Conservation (phyloP, 2,113 vertebrate genomes). For the Mesoclemmys tuberculata region DNA sequence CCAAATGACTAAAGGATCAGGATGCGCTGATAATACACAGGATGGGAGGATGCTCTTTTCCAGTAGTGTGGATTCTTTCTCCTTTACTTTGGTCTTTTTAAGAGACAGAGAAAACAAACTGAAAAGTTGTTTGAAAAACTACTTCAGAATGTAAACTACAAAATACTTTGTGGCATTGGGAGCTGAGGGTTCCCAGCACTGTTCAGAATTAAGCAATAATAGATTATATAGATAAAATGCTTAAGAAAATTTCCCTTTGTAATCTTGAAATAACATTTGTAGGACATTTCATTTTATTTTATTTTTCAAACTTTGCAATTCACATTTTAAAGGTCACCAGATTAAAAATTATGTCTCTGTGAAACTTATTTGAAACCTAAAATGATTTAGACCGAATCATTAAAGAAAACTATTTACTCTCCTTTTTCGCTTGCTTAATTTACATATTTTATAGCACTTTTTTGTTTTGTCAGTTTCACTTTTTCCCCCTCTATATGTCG, state of each 20-base stretch:
- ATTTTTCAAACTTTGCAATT: not conserved
- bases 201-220: not conserved
- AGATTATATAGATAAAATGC: not conserved
- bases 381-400: not conserved
- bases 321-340: not conserved
- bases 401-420: not conserved
- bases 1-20: not conserved
- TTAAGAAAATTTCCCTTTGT: not conserved
- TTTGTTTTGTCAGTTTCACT: not conserved
- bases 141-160: not conserved
- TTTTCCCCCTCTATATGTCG: not conserved
- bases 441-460: not conserved
- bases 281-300: not conserved
- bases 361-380: not conserved
- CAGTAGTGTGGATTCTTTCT: not conserved
- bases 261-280: not conserved
- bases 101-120: not conserved
- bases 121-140: not conserved
- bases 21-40: not conserved
- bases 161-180: not conserved
- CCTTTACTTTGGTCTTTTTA: not conserved
- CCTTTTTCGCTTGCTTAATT: not conserved
- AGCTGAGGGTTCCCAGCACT: rapidly evolving
- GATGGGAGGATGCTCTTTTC: rapidly evolving
- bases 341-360: not conserved